These are phyloP conservation scores for Catocala sponsa DNA, from an alignment of 2,888 invertebrate genomes.

Conservation along the genomic window DNA sequence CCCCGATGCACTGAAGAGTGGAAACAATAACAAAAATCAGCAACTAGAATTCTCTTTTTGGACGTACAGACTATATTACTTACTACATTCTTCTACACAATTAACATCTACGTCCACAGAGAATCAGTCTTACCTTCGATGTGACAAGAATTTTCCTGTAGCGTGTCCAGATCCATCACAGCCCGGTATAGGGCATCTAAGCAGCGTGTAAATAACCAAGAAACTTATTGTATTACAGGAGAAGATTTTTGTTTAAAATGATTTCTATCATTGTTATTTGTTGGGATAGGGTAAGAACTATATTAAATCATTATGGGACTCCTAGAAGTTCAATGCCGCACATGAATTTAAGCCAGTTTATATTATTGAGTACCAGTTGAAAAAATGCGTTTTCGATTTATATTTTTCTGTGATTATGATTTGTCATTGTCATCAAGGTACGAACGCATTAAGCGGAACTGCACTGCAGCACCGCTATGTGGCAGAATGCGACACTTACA, in stretches of 20 bases:
- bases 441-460: no score
- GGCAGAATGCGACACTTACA: no score
- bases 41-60: constrained; percentile 12
- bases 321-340: constrained; percentile 43
- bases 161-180: constrained; percentile 99
- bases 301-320: constrained; percentile 31
- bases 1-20: constrained; percentile 94
- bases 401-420: no score
- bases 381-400: no score
- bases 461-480: no score
- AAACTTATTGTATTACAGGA: constrained; percentile 68
- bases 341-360: constrained; percentile 5
- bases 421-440: no score
- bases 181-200: constrained; percentile 97
- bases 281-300: constrained; percentile 32
- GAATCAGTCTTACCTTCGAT: constrained; percentile 93
- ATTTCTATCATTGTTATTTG: constrained; percentile 25
- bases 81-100: constrained; percentile 49
- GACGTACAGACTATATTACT: constrained; percentile 25
- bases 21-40: constrained; percentile 34
- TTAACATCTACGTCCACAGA: constrained; percentile 55
- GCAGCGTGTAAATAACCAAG: constrained; percentile 89
- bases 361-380: no score
- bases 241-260: constrained; percentile 31
- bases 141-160: constrained; percentile 99